A percentile compares a stretch with the other conserved stretches of the same genome.
phyloP scores from a whole-genome alignment of 2,113 vertebrate genomes.

The Noctilio leporinus region DNA sequence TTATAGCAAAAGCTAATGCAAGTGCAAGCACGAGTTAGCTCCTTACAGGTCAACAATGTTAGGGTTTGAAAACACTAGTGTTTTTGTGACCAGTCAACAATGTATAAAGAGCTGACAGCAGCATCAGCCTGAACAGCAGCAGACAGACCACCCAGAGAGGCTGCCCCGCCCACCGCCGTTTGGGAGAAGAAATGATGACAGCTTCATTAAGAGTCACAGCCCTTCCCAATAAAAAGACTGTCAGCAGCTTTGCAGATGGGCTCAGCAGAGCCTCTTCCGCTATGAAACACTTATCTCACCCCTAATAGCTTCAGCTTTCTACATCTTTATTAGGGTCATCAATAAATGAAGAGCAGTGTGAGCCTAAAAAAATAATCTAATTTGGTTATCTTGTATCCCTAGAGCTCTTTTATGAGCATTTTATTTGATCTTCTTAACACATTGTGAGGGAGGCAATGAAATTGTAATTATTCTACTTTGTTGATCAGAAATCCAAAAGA shows the following conservation, averaged over 20 bases:
- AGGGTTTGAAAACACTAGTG: too few species aligned
- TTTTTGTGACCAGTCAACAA: too few species aligned
- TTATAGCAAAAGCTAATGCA: too few species aligned
- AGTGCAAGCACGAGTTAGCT: too few species aligned
- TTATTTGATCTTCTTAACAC: not conserved
- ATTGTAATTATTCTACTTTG: not conserved
- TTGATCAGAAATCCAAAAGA: not conserved
- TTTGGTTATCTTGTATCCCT: not conserved
- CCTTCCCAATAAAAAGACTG: not conserved
- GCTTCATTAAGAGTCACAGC: not conserved
- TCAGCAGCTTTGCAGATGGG: conserved; percentile 1
- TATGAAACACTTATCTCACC: not conserved
- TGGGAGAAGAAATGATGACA: conserved; percentile 6
- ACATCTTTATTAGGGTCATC: not conserved
- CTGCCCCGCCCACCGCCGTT: not conserved
- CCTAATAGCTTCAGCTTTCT: not conserved
- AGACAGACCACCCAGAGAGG: not conserved
- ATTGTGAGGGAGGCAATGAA: not conserved
- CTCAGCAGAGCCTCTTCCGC: not conserved
- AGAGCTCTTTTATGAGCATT: not conserved
- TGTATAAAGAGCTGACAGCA: not conserved
- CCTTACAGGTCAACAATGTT: too few species aligned
- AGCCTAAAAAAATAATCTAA: not conserved
- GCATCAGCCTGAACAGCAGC: not conserved
- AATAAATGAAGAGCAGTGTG: not conserved